These are phyloP conservation scores for Pandemis corylana DNA, from an alignment of 2,888 invertebrate genomes.

Conservation along the genomic window DNA sequence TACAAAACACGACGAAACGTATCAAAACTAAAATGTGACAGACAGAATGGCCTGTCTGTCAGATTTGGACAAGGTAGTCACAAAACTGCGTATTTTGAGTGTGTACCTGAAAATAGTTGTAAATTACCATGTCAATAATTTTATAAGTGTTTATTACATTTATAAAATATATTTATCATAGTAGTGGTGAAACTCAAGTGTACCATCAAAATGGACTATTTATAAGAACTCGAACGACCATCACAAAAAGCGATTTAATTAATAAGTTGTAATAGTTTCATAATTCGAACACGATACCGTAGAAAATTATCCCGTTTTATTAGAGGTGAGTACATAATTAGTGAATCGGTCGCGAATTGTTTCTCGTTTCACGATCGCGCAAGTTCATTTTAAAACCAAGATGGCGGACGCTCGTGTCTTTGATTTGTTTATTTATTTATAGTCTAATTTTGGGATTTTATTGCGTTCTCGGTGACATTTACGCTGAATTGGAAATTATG, in stretches of 20 bases:
- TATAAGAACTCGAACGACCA: slow-evolving; percentile 34
- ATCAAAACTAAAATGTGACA: slow-evolving; percentile 56
- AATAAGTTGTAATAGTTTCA: slow-evolving; percentile 34
- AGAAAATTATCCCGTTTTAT: slow-evolving; percentile 43
- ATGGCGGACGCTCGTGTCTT: slow-evolving; percentile 67
- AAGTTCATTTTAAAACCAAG: slow-evolving; percentile 57
- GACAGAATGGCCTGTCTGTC: slow-evolving; percentile 49
- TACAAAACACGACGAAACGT: slow-evolving; percentile 46
- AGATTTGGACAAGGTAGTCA: slow-evolving; percentile 48
- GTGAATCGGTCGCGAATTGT: slow-evolving; percentile 37
- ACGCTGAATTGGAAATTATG: slow-evolving; percentile 4
- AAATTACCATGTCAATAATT: slow-evolving; percentile 51
- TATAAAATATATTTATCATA: not conserved
- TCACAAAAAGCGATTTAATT: slow-evolving; percentile 16
- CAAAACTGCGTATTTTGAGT: slow-evolving; percentile 72
- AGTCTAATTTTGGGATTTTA: slow-evolving; percentile 45
- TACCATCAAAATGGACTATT: slow-evolving; percentile 36
- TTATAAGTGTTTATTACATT: slow-evolving; percentile 43
- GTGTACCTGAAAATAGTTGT: slow-evolving; percentile 52
- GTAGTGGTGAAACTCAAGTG: slow-evolving; percentile 9
- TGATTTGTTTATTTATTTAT: slow-evolving; percentile 60
- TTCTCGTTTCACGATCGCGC: slow-evolving; percentile 44
- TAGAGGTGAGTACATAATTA: slow-evolving; percentile 37
- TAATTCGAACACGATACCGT: slow-evolving; percentile 49
- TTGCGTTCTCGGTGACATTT: slow-evolving; percentile 32